Percentiles rank a stretch among this genome's conserved stretches.
These are phyloP conservation scores for Apaloderma vittatum DNA, from an alignment of 2,113 vertebrate genomes.

Conservation along the genomic window DNA sequence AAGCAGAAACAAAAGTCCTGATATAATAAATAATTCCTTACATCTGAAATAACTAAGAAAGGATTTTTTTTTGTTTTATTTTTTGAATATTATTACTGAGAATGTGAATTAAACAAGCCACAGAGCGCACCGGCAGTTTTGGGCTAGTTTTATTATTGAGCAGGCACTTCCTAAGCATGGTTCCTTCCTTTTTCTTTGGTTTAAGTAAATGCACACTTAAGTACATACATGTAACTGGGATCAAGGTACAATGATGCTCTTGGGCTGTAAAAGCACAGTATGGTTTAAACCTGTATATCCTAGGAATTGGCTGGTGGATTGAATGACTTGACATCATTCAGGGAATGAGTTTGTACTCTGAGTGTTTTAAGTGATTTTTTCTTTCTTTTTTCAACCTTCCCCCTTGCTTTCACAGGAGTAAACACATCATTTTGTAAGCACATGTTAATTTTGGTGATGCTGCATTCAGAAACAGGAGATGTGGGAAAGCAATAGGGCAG, in stretches of 20 bases:
- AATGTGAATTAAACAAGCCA: neutral
- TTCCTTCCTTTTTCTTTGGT: neutral
- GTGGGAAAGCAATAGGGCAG: neutral
- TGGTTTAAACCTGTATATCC: neutral
- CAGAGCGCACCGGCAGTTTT: neutral
- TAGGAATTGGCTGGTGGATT: neutral
- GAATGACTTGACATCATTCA: neutral
- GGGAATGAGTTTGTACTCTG: neutral
- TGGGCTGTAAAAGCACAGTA: neutral
- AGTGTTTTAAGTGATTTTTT: neutral
- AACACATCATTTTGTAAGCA: neutral
- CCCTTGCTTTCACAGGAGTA: neutral
- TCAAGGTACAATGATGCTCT: neutral
- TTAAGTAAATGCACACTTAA: neutral
- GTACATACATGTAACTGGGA: neutral
- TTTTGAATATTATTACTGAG: neutral
- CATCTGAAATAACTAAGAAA: neutral
- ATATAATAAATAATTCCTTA: neutral
- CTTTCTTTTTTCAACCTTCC: neutral
- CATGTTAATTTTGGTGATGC: neutral
- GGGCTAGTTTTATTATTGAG: neutral
- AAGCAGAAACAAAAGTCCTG: neutral
- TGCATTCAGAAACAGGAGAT: neutral
- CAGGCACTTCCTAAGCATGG: neutral
- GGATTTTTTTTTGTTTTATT: neutral